Percentiles rank a stretch among this genome's conserved stretches.
Conservation (phyloP, 2,888 invertebrate genomes). For the Polydrusus tereticollis region DNA sequence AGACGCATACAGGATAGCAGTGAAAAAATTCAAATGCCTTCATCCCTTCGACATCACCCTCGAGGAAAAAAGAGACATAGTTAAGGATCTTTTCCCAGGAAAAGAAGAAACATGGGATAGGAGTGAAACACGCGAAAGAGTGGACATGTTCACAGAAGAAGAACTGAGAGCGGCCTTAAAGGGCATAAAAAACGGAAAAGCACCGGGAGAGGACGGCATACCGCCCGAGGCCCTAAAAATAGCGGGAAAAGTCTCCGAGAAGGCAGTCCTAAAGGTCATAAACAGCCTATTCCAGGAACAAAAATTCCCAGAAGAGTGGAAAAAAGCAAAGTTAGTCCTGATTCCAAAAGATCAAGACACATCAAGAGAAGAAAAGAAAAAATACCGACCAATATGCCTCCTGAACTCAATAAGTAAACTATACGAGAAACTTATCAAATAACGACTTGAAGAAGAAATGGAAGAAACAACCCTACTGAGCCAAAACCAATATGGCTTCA, state of each 20-base stretch:
- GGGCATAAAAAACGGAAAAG: background rate
- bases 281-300: background rate
- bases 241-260: too few relatives aligned
- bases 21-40: too few relatives aligned
- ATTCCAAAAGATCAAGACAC: background rate
- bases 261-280: background rate
- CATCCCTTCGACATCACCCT: background rate
- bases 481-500: too few relatives aligned
- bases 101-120: background rate
- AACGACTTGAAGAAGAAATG: constrained; percentile 3
- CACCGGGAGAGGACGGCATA: background rate
- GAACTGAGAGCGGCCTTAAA: background rate
- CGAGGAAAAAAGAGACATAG: background rate
- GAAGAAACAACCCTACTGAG: background rate
- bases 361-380: background rate
- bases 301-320: background rate
- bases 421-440: constrained; percentile 11
- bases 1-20: too few relatives aligned
- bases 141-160: background rate
- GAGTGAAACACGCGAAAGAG: background rate
- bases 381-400: constrained; percentile 27
- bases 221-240: background rate
- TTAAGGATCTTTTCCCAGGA: background rate
- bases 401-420: constrained; percentile 20
- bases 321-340: background rate